These are phyloP conservation scores for Scophthalmus maximus DNA, from an alignment of 2,113 vertebrate species.

Conservation along the genomic window DNA sequence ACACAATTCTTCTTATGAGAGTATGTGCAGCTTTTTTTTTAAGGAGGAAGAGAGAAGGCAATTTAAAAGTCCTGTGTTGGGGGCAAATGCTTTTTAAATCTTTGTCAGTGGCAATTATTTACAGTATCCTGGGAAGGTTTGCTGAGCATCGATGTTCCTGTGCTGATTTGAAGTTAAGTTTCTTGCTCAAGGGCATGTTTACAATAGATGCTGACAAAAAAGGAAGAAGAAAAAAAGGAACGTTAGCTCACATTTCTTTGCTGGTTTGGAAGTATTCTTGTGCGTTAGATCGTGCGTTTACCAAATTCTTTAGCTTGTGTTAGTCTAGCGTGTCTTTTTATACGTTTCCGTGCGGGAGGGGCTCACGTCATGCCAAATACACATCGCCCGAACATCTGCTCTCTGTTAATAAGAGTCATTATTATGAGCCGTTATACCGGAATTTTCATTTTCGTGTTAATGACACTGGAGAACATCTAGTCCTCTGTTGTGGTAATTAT, in stretches of 20 bases:
- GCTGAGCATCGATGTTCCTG: conserved; percentile 6
- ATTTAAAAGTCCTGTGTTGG: not conserved
- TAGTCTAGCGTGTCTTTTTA: conserved; percentile 24
- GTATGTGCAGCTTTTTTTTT: not conserved
- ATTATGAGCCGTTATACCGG: conserved; percentile 62
- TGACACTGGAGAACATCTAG: conserved; percentile 64
- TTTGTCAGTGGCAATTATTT: conserved; percentile 30
- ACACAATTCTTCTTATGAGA: conserved; percentile 11
- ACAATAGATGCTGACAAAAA: conserved; percentile 9
- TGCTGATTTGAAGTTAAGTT: conserved; percentile 21
- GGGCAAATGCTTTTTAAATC: conserved; percentile 13
- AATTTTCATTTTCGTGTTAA: conserved; percentile 59
- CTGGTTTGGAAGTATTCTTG: not conserved
- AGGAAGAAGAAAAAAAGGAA: not conserved
- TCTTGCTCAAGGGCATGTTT: conserved; percentile 7
- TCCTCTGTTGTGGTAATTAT: conserved; percentile 67
- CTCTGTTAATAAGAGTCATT: conserved; percentile 63
- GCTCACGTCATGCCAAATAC: conserved; percentile 25
- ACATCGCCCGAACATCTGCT: conserved; percentile 54
- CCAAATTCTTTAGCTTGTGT: conserved; percentile 12
- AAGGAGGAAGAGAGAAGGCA: not conserved
- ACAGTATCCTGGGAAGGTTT: conserved; percentile 14
- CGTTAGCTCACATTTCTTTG: not conserved
- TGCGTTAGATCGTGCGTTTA: no score
- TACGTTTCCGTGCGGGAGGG: conserved; percentile 20